Conservation (phyloP, 2,113 vertebrate genomes). For the Alaudala cheleensis region DNA sequence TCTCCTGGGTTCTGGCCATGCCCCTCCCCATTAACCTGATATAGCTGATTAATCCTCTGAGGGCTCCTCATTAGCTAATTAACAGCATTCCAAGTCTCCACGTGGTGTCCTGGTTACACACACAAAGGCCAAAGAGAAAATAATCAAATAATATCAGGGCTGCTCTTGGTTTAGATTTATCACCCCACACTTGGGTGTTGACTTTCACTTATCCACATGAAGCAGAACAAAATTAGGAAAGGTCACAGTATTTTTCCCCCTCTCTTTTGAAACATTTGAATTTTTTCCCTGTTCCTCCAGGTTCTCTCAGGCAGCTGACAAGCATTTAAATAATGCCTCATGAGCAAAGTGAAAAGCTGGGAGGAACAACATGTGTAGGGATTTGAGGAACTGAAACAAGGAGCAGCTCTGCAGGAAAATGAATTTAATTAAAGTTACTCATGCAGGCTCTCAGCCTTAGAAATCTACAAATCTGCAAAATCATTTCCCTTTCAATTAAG, state of each 20-base stretch:
- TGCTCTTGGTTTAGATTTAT: neutral
- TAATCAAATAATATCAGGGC: neutral
- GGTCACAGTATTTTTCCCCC: no score
- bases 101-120: neutral
- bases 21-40: neutral
- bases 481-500: slow-evolving; percentile 53
- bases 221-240: neutral
- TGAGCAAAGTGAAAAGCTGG: slow-evolving; percentile 10
- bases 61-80: neutral
- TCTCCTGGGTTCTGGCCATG: fast-evolving
- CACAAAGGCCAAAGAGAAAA: neutral
- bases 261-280: neutral
- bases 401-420: slow-evolving; percentile 25
- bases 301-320: neutral
- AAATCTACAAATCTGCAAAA: slow-evolving; percentile 56
- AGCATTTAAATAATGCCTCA: neutral
- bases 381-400: slow-evolving; percentile 38
- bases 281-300: neutral
- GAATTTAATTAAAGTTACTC: slow-evolving; percentile 66
- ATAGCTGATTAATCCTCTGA: neutral
- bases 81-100: neutral
- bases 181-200: neutral
- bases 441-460: slow-evolving; percentile 19
- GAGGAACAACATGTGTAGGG: slow-evolving; percentile 15
- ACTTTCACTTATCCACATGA: neutral